Evolutionary conservation across 2,888 invertebrate species (phyloP), one percentile per base, ranked within the genome.

Genomic region (Junonia oenone): DNA sequence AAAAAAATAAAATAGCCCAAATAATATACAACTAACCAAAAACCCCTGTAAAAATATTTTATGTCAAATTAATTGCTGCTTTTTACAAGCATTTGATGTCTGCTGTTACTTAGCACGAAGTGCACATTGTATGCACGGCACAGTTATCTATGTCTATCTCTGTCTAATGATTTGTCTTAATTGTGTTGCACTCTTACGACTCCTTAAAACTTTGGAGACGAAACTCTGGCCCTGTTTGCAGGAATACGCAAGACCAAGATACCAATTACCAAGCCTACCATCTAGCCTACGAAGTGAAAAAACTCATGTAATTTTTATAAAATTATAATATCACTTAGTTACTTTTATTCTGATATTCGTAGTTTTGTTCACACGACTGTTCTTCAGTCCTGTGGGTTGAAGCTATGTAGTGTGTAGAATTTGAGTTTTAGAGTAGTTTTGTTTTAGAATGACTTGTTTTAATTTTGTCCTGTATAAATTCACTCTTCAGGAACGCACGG

Each of bases 201-300:
- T 68, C 63, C 68, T 69, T 63, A 73, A 75, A 75, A 68, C 72
- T 75, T 74, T 72, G 69, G 76, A 79, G 78, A 76, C 78, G 79
- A 81, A 69, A 72, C 90, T 92, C 91, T 94, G 91, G 93, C 87
- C 91, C 94, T 94, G 91, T 87, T 96, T 96, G 93, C 96, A 97
- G 96, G 96, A 93, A 93, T 91, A 92, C 93, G 88, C 92, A 91
- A 83, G 94, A 94, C 83, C 95, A 97, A 93, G 96, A 97, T 93
- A 95, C 95, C 91, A 95, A 96, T 93, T 97, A 97, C 93, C 96
- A 97, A 93, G 97, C 97, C 93, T 97, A 97, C 93, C 98, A 98
- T 93, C 97, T 98, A 92, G 98, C 98, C 94, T 98, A 98, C 94
- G 98, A 98, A 97, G 98, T 98, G 94, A 98, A 98, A 96, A 98